Evolutionary conservation across 2,113 vertebrate genomes (phyloP).

Genomic region (Parotia lawesii): DNA sequence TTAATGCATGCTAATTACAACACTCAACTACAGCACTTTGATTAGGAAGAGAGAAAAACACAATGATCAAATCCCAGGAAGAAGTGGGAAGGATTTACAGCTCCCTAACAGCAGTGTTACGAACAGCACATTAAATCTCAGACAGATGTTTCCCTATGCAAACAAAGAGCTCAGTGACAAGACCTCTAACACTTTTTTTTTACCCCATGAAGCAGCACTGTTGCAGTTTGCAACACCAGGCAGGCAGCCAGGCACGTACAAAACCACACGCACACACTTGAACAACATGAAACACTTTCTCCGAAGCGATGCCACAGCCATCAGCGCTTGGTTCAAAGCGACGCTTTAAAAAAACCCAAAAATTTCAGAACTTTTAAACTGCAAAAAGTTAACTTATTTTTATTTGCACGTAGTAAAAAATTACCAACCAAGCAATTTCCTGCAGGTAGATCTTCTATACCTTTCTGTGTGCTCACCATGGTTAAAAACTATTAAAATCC

Average conservation of each 20-base stretch:
- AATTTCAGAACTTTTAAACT: background rate
- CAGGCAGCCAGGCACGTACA: background rate
- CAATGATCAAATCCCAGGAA: background rate
- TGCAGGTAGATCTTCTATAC: background rate
- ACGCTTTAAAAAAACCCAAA: background rate
- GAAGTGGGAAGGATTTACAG: slow-evolving; percentile 26
- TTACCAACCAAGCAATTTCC: background rate
- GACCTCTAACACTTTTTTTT: background rate
- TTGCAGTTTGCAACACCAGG: background rate
- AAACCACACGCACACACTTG: background rate
- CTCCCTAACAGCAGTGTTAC: slow-evolving; percentile 24
- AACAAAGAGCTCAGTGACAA: slow-evolving; percentile 48
- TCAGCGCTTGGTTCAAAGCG: fast-evolving
- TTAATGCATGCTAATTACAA: background rate
- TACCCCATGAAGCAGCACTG: background rate
- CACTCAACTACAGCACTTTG: background rate
- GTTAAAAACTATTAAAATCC: background rate
- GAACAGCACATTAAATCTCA: slow-evolving; percentile 51
- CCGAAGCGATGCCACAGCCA: fast-evolving
- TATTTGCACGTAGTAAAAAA: background rate
- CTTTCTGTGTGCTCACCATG: fast-evolving
- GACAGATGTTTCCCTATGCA: slow-evolving; percentile 58
- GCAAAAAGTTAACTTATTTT: background rate
- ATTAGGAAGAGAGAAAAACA: background rate
- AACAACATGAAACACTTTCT: background rate